Evolutionary conservation across 2,888 invertebrate species (phyloP).

Genomic region (Papilio demoleus): DNA sequence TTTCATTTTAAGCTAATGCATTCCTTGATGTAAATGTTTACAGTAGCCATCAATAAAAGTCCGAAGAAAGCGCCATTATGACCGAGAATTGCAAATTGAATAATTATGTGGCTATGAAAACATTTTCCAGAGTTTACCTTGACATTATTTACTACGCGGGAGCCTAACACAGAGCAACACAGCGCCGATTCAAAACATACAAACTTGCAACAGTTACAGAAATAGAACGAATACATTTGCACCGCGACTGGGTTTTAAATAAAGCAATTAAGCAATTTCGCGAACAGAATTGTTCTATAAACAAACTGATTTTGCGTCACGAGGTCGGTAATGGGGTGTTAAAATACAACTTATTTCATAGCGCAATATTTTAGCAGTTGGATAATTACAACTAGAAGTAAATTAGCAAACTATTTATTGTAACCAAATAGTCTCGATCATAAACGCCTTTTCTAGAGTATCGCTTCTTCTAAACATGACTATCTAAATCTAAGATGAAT

Average conservation of each 20-base stretch:
- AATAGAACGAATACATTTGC: conserved; percentile 37
- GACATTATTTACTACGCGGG: conserved; percentile 73
- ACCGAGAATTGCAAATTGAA: conserved; percentile 48
- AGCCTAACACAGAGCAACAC: conserved; percentile 57
- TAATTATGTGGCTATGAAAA: conserved; percentile 63
- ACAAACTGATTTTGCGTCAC: conserved; percentile 6
- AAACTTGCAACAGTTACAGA: conserved; percentile 38
- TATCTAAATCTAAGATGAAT: conserved; percentile 11
- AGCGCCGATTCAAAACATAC: conserved; percentile 44
- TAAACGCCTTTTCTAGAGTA: no score
- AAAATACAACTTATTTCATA: conserved; percentile 8
- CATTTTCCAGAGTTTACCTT: conserved; percentile 66
- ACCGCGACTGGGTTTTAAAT: conserved; percentile 35
- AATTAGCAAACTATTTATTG: no score
- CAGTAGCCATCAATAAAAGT: conserved; percentile 49
- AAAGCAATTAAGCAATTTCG: conserved; percentile 40
- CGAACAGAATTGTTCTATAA: conserved; percentile 28
- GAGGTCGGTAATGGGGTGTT: conserved; percentile 23
- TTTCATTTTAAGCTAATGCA: background rate
- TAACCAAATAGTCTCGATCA: no score
- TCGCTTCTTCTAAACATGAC: background rate
- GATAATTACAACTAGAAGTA: no score
- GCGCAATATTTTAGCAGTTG: background rate
- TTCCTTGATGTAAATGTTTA: conserved; percentile 9
- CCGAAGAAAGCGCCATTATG: conserved; percentile 49